phyloP scores from a whole-genome alignment of 2,888 invertebrate genomes.

The Allacma fusca region DNA sequence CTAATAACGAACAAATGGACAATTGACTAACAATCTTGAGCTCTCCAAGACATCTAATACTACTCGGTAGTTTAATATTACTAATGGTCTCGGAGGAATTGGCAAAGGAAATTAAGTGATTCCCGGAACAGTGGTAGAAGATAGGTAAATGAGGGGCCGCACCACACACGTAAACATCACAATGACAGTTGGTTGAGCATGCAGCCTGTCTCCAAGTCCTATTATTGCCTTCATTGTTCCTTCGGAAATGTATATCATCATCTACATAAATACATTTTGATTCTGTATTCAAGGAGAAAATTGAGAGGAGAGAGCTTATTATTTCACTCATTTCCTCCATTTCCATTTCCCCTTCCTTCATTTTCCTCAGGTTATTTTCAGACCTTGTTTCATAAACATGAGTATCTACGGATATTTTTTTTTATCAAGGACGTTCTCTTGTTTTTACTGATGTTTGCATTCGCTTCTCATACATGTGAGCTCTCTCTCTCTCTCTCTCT shows the following conservation, averaged over 20 bases:
- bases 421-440: no score
- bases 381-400: no score
- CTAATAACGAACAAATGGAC: not conserved
- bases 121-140: not conserved
- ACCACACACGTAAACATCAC: not conserved
- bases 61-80: slow-evolving; percentile 20
- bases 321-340: slow-evolving; percentile 12
- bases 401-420: no score
- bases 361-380: not conserved
- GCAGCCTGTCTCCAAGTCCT: not conserved
- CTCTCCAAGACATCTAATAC: not conserved
- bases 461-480: no score
- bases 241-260: not conserved
- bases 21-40: not conserved
- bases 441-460: no score
- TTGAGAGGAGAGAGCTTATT: slow-evolving; percentile 13
- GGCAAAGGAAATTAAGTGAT: slow-evolving; percentile 31
- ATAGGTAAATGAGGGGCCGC: not conserved
- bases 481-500: no score
- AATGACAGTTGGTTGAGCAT: slow-evolving; percentile 11
- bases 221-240: not conserved
- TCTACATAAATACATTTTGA: slow-evolving; percentile 1
- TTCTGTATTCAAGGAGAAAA: slow-evolving; percentile 1
- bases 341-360: not conserved
- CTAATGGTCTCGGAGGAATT: slow-evolving; percentile 28